Evolutionary conservation across 2,797 vertebrate species (phyloP).

Genomic region (Peromyscus eremicus): DNA sequence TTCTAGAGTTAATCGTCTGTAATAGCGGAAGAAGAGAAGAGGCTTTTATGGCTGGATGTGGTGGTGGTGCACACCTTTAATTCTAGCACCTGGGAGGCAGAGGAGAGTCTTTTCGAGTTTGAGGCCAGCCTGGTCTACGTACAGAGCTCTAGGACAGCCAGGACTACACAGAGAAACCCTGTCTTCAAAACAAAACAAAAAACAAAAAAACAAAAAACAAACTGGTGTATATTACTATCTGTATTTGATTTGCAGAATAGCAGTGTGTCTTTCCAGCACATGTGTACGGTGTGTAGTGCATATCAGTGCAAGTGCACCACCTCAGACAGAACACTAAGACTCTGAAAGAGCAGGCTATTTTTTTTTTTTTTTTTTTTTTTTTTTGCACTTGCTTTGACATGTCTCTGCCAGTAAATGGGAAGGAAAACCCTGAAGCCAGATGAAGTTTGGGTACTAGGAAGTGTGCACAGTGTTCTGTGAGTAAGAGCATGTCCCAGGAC

Average conservation of each 20-base stretch:
- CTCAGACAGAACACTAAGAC: not conserved
- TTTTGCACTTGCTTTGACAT: constrained; percentile 20
- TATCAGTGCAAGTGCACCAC: not conserved
- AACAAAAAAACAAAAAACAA: too few species aligned
- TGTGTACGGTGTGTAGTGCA: not conserved
- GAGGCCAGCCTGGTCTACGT: not conserved
- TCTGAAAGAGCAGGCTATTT: not conserved
- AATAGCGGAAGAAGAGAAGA: not conserved
- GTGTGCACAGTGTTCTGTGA: not conserved
- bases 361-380: not conserved
- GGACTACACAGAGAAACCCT: not conserved
- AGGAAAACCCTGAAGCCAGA: constrained; percentile 44
- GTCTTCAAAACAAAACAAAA: not conserved
- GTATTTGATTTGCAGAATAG: not conserved
- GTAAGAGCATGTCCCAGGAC: not conserved
- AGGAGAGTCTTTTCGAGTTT: not conserved
- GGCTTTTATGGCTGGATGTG: not conserved
- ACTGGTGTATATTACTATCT: not conserved
- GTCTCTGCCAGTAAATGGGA: constrained; percentile 20
- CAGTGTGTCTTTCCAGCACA: not conserved
- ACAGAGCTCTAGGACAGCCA: not conserved
- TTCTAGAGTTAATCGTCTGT: not conserved
- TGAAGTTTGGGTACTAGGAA: not conserved
- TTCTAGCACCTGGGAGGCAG: not conserved
- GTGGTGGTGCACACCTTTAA: not conserved